A percentile compares a stretch with the other conserved stretches of the same genome.
These are phyloP conservation scores for Anthopleura xanthogrammica DNA, from an alignment of 92 coral and sea anemone genomes.

Conservation along the genomic window DNA sequence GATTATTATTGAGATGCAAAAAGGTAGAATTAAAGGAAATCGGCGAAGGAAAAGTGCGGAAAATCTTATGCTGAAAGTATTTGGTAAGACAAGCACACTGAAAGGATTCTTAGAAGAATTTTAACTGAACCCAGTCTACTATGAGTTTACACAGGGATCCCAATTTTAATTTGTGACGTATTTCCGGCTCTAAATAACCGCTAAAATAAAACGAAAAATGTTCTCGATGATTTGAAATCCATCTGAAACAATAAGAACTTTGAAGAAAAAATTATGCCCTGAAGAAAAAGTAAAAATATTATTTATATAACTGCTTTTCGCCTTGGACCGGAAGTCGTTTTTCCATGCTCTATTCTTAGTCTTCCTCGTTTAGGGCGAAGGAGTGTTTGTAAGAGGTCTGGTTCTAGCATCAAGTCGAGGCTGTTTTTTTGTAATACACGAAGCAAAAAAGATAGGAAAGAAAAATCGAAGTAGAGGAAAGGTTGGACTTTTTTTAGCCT, in stretches of 20 bases:
- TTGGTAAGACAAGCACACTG: not conserved
- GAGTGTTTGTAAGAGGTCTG: slow-evolving; percentile 2
- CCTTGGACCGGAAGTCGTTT: no score
- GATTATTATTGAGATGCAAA: not conserved
- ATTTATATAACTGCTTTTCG: not conserved
- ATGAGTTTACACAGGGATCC: not conserved
- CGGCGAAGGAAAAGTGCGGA: not conserved
- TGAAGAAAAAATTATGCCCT: not conserved
- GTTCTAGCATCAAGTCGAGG: slow-evolving; percentile 31
- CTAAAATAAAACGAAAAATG: no score
- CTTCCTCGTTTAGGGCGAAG: not conserved
- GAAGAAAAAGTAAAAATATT: not conserved
- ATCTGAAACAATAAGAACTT: no score
- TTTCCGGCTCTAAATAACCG: not conserved
- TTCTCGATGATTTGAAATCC: no score
- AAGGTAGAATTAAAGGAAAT: not conserved
- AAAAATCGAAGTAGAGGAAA: slow-evolving; percentile 23
- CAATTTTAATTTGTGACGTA: not conserved
- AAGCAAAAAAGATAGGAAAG: slow-evolving; percentile 13
- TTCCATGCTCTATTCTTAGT: not conserved
- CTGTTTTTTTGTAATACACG: slow-evolving; percentile 17
- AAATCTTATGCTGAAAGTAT: not conserved
- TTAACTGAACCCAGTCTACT: not conserved
- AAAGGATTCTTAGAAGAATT: not conserved
- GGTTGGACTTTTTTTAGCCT: slow-evolving; percentile 8